Evolutionary conservation across 2,797 vertebrate species (phyloP), one percentile per base, ranked within the genome.

Genomic region (Cryptoblepharus egeriae): DNA sequence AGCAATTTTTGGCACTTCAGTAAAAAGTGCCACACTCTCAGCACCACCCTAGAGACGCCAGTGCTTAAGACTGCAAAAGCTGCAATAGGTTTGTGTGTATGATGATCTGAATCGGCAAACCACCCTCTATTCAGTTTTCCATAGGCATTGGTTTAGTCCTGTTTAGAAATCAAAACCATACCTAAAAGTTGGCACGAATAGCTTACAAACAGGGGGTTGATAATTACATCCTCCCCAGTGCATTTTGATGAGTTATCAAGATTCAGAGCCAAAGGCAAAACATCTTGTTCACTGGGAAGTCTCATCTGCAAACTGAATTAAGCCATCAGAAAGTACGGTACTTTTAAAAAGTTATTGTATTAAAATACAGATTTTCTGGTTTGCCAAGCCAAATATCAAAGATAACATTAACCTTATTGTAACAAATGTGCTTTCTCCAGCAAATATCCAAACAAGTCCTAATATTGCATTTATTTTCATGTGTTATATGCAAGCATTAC

Each of bases 91-190:
- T 60, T 58, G 8, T 20, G 2, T n/a, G 10, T 10, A 7, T 52
- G 37, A 55, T 45, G 64, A 55, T 69, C 65, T 52, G 22, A 69
- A 35, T n/a, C 18, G 30, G 12, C 20, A 64, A 39, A 37, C 39
- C 57, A 72, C 13, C 60, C n/a, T 63, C 37, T 20, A 45, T 18
- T 42, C 42, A 10, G 11, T n/a, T 64, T 39, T 71, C 65, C 64
- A 58, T 12, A 49, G 72, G 28, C 64, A 32, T 15, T 81, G 52
- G 8, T 75, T 42, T 45, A 55, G 4, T 35, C 13, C 49, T 75
- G 20, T 28, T 67, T 68, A 75, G 58, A 75, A 76, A 69, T 45
- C 37, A 69, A 69, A 76, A 49, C 73, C 55, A 76, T 70, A 9
- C 61, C 13, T 3, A 18, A 20, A 70, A 69, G 30, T 45, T 22